These are phyloP conservation scores for Pseudolycoriella hygida DNA, from an alignment of 2,888 invertebrate genomes.

Conservation along the genomic window DNA sequence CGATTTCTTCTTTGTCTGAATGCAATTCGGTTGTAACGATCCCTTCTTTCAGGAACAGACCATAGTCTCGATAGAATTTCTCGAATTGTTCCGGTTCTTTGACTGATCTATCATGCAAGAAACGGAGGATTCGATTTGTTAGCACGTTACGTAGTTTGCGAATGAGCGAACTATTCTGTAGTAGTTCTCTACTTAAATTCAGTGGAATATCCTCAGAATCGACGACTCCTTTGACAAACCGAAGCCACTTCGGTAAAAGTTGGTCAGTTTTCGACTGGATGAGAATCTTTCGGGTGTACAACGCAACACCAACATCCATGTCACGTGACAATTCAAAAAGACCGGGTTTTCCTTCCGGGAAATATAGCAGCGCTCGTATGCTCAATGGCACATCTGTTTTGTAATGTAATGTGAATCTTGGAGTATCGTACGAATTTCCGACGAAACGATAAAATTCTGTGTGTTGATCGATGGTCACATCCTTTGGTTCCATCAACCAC, in stretches of 20 bases:
- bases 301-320: constrained; percentile 64
- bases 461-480: constrained; percentile 71
- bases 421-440: constrained; percentile 69
- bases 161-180: constrained; percentile 86
- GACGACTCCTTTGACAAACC: constrained; percentile 93
- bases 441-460: constrained; percentile 85
- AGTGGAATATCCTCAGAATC: constrained; percentile 98
- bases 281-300: constrained; percentile 83
- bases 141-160: constrained; percentile 72
- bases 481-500: constrained; percentile 85
- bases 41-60: constrained; percentile 87
- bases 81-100: constrained; percentile 69
- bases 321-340: constrained; percentile 82
- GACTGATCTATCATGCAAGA: constrained; percentile 64
- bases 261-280: constrained; percentile 84
- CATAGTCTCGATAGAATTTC: constrained; percentile 82
- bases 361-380: constrained; percentile 77
- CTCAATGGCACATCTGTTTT: constrained; percentile 66
- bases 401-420: constrained; percentile 81
- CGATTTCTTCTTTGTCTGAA: constrained; percentile 75
- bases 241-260: constrained; percentile 83
- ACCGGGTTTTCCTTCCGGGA: constrained; percentile 85
- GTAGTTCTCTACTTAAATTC: constrained; percentile 85
- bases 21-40: constrained; percentile 72
- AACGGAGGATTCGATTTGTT: constrained; percentile 67